A percentile compares a stretch with the other conserved stretches of the same genome.
Evolutionary conservation across 2,888 invertebrate species (phyloP).

Genomic region (Dione vanillae): DNA sequence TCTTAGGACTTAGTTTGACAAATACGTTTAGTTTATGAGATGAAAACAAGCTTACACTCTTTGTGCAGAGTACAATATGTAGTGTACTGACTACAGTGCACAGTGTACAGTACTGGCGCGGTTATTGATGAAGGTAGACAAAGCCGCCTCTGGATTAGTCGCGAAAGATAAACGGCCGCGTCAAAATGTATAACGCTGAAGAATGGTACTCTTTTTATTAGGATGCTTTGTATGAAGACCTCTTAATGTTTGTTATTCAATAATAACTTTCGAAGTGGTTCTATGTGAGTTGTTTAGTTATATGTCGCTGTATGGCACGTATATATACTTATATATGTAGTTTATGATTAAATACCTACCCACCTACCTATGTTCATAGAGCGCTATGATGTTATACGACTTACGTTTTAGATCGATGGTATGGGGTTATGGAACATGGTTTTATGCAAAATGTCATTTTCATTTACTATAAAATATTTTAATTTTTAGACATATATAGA

Average conservation of each 20-base stretch:
- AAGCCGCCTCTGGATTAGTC: conserved; percentile 24
- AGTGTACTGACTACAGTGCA: neutral
- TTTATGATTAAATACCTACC: no score
- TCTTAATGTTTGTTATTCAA: conserved; percentile 18
- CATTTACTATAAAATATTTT: no score
- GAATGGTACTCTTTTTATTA: conserved; percentile 11
- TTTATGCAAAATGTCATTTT: no score
- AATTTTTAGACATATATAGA: no score
- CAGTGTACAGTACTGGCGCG: neutral
- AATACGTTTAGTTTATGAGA: conserved; percentile 11
- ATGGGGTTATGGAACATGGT: no score
- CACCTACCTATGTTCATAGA: no score
- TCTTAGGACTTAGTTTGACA: conserved; percentile 37
- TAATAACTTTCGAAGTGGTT: neutral
- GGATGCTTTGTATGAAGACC: neutral
- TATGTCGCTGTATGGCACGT: no score
- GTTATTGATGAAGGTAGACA: conserved; percentile 16
- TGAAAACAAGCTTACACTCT: conserved; percentile 32
- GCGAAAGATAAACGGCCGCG: conserved; percentile 25
- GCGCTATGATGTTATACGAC: no score
- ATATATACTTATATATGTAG: no score
- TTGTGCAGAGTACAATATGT: neutral
- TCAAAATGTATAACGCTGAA: neutral
- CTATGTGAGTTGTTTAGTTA: neutral
- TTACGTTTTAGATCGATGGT: no score